Base-by-base conservation (phyloP, 2,797 vertebrate genomes). In the Atherinosoma microstoma region DNA sequence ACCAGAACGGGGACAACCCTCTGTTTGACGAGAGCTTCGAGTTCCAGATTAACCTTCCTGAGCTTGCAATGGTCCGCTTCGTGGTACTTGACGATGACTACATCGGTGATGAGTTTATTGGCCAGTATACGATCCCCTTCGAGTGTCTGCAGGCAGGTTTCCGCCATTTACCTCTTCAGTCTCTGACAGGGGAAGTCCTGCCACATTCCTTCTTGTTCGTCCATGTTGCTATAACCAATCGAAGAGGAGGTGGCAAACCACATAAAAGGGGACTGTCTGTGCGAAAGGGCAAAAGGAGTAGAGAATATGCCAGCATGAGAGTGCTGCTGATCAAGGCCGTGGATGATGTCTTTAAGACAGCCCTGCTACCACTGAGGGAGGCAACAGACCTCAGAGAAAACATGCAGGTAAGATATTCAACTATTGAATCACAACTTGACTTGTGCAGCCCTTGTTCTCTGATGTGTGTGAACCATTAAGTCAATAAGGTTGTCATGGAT, bases 1-100 rank as follows among this genome's bases (percentile, higher is more conserved):
- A 96, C 84, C 98, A 99, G 90, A 99, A 99, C 0, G 98, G 97
- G 35, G 98, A 99, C 68, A 96, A 97, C 71, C 98, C 98, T 49
- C 95, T 99, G 79, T 99, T 99, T 79, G 98, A 99, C 36, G 98
- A 99, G 88, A 99, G 98, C 89, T 99, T 98, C 87, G 98, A 99
- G 91, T 99, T 99, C 80, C 98, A 99, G 74, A 97, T 99, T 84
- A 99, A 99, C 85, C 96, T 99, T 11, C 98, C 98, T 0, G 98
- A 99, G 79, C 93, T 99, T 12, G 97, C 97, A 36, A 98, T 99
- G 97, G 97, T 98, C 86, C 97, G 98, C 75, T 99, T 99, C 15
- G 97, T 99, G 51, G 98, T 98, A 8, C 94, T 99, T 6, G 98
- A 99, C 5, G 98, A 99, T 4, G 98, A 99, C 92, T 99, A 97